Evolutionary conservation across 92 coral and sea anemone genomes (phyloP).

Genomic region (Anthopleura xanthogrammica): DNA sequence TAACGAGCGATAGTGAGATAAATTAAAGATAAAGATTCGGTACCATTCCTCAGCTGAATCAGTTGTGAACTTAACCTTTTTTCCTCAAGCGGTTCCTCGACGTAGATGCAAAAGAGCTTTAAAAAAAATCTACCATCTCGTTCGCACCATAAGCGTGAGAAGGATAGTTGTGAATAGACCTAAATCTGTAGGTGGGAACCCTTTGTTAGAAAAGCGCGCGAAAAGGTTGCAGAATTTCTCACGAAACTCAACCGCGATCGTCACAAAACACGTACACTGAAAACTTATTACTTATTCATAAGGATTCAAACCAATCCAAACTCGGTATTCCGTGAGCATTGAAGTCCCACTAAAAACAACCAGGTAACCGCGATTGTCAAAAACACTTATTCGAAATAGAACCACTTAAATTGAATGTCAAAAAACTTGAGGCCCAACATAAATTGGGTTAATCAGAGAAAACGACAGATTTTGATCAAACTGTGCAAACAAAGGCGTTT

Average conservation of each 20-base stretch:
- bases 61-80: too few relatives aligned
- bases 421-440: neutral
- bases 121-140: too few relatives aligned
- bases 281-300: neutral
- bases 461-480: neutral
- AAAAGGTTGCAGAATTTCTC: neutral
- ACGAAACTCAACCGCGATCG: neutral
- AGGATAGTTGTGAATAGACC: neutral
- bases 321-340: neutral
- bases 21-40: too few relatives aligned
- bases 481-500: neutral
- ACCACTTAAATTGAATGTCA: neutral
- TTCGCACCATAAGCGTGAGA: neutral
- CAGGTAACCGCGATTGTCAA: neutral
- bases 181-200: neutral
- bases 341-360: too few relatives aligned
- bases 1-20: too few relatives aligned
- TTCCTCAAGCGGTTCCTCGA: too few relatives aligned
- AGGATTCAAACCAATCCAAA: neutral
- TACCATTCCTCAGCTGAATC: too few relatives aligned
- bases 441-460: neutral
- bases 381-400: neutral
- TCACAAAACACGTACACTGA: neutral
- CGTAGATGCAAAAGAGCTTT: too few relatives aligned
- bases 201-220: neutral